Evolutionary conservation across 2,888 invertebrate genomes (phyloP), one percentile per base, ranked within the genome.

Genomic region (Anthophora plumipes): DNA sequence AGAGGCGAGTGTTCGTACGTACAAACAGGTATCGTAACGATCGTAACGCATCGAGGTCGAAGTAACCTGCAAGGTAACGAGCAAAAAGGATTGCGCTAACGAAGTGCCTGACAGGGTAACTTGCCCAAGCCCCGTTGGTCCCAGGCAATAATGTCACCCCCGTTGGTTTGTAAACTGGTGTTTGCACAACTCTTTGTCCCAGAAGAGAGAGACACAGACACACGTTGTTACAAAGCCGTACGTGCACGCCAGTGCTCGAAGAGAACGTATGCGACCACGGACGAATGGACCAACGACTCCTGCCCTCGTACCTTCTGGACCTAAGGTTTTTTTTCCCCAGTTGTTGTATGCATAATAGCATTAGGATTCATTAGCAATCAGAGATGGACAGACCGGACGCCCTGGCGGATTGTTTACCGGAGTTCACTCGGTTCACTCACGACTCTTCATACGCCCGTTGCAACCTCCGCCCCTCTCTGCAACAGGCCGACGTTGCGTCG

Each of bases 331-430:
- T 89, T 88, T 85, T 77, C 37, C 59, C 85, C 85, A 83, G 90
- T 91, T 91, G 92, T 92, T 91, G 91, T 90, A 92, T 92, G 91
- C 91, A 91, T 93, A 93, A 93, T 91, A 92, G 91, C 88, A 90
- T 93, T 93, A 93, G 93, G 91, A 92, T 93, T 93, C 93, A 93
- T 93, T 93, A 93, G 93, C 93, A 93, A 93, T 93, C 93, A 93
- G 93, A 93, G 92, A 92, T 91, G 92, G 92, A 85, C 82, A 86
- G 88, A 83, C 75, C 78, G 80, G 86, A 77, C 83, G 81, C 83
- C 46, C 57, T 78, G 88, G 82, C 86, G 90, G 90, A 92, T 92
- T 93, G 92, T 93, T 93, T 93, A 93, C 93, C 88, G 84, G 83
- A 68, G 80, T 84, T 80, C 83, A 82, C 71, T 70, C 80, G 74